phyloP scores from a whole-genome alignment of 2,888 invertebrate species.

The Erynnis tages region DNA sequence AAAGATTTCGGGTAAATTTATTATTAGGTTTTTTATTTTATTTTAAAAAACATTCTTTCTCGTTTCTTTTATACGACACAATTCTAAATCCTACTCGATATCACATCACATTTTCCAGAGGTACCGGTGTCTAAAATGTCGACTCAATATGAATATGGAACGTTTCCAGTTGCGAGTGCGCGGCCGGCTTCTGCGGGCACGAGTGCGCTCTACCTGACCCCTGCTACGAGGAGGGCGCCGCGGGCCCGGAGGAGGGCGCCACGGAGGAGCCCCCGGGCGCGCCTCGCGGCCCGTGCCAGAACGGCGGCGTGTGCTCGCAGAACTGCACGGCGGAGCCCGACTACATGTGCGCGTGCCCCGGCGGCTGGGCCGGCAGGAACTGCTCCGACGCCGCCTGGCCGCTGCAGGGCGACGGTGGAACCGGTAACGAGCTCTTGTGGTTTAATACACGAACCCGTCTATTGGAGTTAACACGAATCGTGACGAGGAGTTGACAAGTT shows the following conservation, averaged over 20 bases:
- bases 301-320: slow-evolving; percentile 84
- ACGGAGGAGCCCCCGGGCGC: no score
- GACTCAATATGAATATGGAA: background rate
- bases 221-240: slow-evolving; percentile 1
- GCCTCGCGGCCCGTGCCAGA: slow-evolving; percentile 86
- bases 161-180: slow-evolving; percentile 76
- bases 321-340: slow-evolving; percentile 84
- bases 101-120: no score
- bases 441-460: no score
- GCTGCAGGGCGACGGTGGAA: slow-evolving; percentile 87
- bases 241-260: slow-evolving; percentile 80
- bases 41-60: no score
- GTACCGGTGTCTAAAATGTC: no score
- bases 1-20: no score
- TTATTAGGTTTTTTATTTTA: no score
- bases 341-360: slow-evolving; percentile 90
- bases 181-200: slow-evolving; percentile 85
- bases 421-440: slow-evolving; percentile 66
- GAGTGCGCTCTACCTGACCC: slow-evolving; percentile 82
- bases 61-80: no score
- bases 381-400: slow-evolving; percentile 91
- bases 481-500: no score
- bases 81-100: no score
- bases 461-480: no score
- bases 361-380: slow-evolving; percentile 92